Evolutionary conservation across 2,113 vertebrate species (phyloP).

Genomic region (Rhegmatorhina hoffmannsi): DNA sequence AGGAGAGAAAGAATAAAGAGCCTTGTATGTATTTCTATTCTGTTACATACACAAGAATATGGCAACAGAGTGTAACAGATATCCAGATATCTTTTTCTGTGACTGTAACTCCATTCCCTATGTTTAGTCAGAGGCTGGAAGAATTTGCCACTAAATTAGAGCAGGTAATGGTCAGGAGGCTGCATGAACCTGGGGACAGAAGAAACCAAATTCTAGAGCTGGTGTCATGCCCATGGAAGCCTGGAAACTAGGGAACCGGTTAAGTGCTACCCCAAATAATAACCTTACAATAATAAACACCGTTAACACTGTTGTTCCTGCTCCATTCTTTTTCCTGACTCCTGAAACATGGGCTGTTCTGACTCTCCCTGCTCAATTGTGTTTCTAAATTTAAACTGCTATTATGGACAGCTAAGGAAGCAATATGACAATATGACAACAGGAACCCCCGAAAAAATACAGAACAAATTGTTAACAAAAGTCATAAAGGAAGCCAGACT

Average conservation of each 20-base stretch:
- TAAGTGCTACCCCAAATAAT: background rate
- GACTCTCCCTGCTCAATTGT: background rate
- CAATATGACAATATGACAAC: background rate
- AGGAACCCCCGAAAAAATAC: background rate
- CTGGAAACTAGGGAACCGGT: background rate
- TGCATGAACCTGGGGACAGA: background rate
- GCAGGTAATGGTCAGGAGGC: background rate
- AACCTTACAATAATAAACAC: background rate
- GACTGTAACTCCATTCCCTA: background rate
- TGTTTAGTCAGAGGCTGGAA: background rate
- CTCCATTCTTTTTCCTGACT: background rate
- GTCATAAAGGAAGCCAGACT: background rate
- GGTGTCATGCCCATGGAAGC: background rate
- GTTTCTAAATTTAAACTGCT: background rate
- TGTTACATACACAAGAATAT: background rate
- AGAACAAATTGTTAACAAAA: background rate
- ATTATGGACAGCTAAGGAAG: background rate
- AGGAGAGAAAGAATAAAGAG: background rate
- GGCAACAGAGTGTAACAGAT: background rate
- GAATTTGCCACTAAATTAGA: background rate
- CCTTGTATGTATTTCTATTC: background rate
- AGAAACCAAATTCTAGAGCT: background rate
- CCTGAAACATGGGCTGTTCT: background rate
- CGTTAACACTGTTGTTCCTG: background rate
- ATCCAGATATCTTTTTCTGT: background rate